Conservation (phyloP, 2,113 vertebrate genomes). For the Paradoxurus hermaphroditus region DNA sequence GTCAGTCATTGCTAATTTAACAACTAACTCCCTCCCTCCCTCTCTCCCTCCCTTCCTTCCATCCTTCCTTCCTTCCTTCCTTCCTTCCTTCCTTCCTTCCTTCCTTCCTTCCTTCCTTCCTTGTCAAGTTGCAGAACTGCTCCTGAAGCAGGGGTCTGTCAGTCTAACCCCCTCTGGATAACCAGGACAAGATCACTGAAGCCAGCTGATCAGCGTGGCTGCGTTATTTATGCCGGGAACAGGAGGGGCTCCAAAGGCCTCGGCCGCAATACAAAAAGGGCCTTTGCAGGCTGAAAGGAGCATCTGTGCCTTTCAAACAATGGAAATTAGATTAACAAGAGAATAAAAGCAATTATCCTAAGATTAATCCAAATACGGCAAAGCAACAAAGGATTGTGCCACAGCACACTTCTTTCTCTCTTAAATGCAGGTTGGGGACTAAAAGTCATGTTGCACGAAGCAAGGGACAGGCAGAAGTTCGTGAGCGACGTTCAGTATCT, state of each 20-base stretch:
- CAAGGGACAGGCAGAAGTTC: constrained; percentile 66
- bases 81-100: too few species aligned
- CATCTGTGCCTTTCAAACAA: constrained; percentile 24
- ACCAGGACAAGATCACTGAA: not conserved
- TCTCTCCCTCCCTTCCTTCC: too few species aligned
- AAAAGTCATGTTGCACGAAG: constrained; percentile 68
- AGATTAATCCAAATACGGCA: not conserved
- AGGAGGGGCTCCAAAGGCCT: not conserved
- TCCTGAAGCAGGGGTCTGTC: not conserved
- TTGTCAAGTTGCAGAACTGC: not conserved
- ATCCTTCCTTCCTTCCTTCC: too few species aligned
- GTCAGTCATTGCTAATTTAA: not conserved
- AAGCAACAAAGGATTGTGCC: not conserved
- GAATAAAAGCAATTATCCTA: constrained; percentile 30
- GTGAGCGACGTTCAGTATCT: constrained; percentile 61
- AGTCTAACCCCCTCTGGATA: not conserved
- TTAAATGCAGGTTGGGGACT: constrained; percentile 55
- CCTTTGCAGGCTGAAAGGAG: not conserved
- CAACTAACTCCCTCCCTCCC: not conserved
- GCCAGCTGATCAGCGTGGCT: not conserved
- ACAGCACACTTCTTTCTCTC: not conserved
- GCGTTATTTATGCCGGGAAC: constrained; percentile 25
- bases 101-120: not conserved
- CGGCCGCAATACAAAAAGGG: not conserved
- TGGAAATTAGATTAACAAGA: constrained; percentile 27